Conservation (phyloP, 2,113 vertebrate species). For the Perca schrenkii region DNA sequence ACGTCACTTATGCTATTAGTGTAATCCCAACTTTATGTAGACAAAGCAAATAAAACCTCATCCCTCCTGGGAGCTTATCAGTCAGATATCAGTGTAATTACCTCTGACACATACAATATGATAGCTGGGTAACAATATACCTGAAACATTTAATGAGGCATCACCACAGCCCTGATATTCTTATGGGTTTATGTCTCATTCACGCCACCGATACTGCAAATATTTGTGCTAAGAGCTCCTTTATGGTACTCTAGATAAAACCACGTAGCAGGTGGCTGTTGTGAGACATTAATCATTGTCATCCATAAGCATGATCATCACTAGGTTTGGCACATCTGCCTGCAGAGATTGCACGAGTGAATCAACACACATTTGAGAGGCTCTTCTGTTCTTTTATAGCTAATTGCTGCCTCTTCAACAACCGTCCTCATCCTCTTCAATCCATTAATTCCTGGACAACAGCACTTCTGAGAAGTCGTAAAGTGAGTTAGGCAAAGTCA, state of each 20-base stretch:
- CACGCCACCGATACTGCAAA: constrained; percentile 19
- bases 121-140: constrained; percentile 14
- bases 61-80: constrained; percentile 28
- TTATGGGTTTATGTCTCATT: constrained; percentile 30
- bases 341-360: constrained; percentile 27
- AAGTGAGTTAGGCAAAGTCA: constrained; percentile 73
- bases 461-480: constrained; percentile 79
- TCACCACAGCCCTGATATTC: neutral
- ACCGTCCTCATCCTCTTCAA: constrained; percentile 57
- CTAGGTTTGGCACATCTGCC: constrained; percentile 49
- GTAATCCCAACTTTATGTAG: neutral
- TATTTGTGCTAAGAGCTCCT: constrained; percentile 47
- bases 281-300: constrained; percentile 53
- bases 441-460: constrained; percentile 74
- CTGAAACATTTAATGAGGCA: constrained; percentile 23
- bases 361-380: constrained; percentile 49
- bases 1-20: neutral
- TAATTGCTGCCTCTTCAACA: constrained; percentile 70
- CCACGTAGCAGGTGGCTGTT: constrained; percentile 17
- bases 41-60: constrained; percentile 16
- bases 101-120: constrained; percentile 12
- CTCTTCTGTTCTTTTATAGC: constrained; percentile 67
- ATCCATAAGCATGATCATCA: constrained; percentile 27
- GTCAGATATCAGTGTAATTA: constrained; percentile 32
- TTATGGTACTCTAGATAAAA: constrained; percentile 45